These are phyloP conservation scores for Drosophila gunungcola DNA, from an alignment of 1,140 invertebrate genomes.

Conservation along the genomic window DNA sequence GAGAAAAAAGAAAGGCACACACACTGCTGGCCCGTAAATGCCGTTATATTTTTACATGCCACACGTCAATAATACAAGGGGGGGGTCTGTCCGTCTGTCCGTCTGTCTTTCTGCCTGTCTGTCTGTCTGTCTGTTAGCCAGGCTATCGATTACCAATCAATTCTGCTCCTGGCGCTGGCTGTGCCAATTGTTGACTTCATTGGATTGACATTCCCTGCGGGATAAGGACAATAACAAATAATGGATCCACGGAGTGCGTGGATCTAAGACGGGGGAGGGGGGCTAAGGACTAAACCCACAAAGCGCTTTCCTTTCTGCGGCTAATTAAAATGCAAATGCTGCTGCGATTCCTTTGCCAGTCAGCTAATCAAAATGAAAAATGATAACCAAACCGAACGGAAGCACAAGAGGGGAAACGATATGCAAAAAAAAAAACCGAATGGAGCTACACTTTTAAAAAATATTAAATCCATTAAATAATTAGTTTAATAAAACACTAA, in stretches of 20 bases:
- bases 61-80: conserved; percentile 51
- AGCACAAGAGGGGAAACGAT: not conserved
- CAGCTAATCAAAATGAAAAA: conserved; percentile 47
- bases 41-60: conserved; percentile 66
- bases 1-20: conserved; percentile 9
- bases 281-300: not conserved
- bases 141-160: conserved; percentile 73
- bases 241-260: not conserved
- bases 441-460: not conserved
- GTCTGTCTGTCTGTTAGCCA: conserved; percentile 17
- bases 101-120: not conserved
- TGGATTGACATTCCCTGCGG: conserved; percentile 38
- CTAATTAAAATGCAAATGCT: conserved; percentile 62
- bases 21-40: conserved; percentile 55
- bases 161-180: conserved; percentile 49
- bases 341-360: conserved; percentile 26
- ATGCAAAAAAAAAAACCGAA: too few species aligned
- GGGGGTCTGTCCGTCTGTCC: not conserved
- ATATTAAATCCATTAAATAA: not conserved
- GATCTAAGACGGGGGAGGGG: not conserved
- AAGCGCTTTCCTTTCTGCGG: conserved; percentile 11
- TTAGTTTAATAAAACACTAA: too few species aligned
- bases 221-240: conserved; percentile 32
- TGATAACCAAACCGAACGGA: conserved; percentile 3
- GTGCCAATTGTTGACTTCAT: conserved; percentile 67